phyloP scores from a whole-genome alignment of 2,797 vertebrate species.

The Melanotaenia boesemani region DNA sequence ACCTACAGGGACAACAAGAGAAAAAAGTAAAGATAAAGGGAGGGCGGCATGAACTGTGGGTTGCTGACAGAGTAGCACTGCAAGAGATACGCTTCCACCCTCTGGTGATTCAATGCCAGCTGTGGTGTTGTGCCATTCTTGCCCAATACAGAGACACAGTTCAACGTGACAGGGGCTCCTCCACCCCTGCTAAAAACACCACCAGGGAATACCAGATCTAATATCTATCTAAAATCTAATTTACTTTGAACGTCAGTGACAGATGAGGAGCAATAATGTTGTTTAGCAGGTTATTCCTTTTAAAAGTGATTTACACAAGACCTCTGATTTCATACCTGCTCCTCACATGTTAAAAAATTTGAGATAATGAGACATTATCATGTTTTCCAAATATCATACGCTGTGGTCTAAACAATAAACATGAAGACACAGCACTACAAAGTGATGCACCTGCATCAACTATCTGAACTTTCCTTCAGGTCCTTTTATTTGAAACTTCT shows the following conservation, averaged over 20 bases:
- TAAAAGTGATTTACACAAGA: constrained; percentile 47
- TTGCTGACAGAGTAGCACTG: constrained; percentile 61
- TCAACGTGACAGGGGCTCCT: constrained; percentile 74
- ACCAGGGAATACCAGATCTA: constrained; percentile 63
- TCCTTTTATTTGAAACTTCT: neutral
- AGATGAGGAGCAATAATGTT: constrained; percentile 59
- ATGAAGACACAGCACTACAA: too few species aligned
- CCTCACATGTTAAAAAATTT: constrained; percentile 40
- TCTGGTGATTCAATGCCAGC: constrained; percentile 71
- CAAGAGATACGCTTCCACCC: constrained; percentile 61
- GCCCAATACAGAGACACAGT: constrained; percentile 56
- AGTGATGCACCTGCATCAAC: constrained; percentile 12
- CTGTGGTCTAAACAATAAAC: constrained; percentile 2
- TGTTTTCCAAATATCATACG: constrained; percentile 26
- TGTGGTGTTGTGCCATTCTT: constrained; percentile 68
- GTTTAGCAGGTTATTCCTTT: constrained; percentile 52
- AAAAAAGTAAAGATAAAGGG: constrained; percentile 28
- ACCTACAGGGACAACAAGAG: constrained; percentile 74
- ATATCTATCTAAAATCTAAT: too few species aligned
- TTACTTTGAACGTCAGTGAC: constrained; percentile 57
- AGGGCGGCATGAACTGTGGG: constrained; percentile 55
- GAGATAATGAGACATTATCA: constrained; percentile 45
- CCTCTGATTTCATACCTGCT: constrained; percentile 51
- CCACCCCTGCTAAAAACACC: constrained; percentile 65
- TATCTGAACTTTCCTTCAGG: constrained; percentile 4